Evolutionary conservation across 1,140 invertebrate species (phyloP), one percentile per base, ranked within the genome.

Genomic region (Polypedilum vanderplanki): DNA sequence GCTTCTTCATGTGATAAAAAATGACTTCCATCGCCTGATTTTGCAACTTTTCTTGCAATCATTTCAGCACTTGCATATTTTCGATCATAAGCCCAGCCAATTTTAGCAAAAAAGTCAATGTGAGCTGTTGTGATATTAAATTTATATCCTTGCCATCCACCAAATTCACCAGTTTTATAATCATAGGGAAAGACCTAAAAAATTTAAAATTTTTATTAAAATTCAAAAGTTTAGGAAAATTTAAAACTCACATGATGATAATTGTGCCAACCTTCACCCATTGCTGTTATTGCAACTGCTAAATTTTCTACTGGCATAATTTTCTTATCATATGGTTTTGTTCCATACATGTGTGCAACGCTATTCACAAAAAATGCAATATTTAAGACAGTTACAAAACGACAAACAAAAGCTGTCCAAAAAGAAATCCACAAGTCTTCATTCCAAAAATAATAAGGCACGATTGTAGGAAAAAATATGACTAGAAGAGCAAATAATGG

Each of bases 311-410:
- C 87, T 0, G 92, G 87, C 57, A 87, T 90, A 41, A 93, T 92
- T 76, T 87, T 92, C 94, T 91, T 89, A 81, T 98, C 95, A 80
- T 96, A 98, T 1, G 95, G 95, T 78, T 90, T 90, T 77, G 90
- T 88, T 22, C 96, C 96, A 85, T 90, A 95, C 85, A 94, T 89
- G 80, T 97, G 95, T 0, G 95, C 95, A 15, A 93, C 89, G 80
- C 93, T 95, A 82, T 98, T 98, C 3, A 98, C 95, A 76, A 91
- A 90, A 87, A 95, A 98, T 0, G 95, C 97, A 76, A 93, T 90
- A 80, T 98, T 95, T 0, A 98, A 86, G 0, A 90, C 93, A 40
- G 90, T 85, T 67, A 88, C 89, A 82, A 96, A 98, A 24, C 96
- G 86, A 75, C 91, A 87, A 70, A 95, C 89, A 77, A 92, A 94